Evolutionary conservation across 2,797 vertebrate genomes (phyloP).

Genomic region (Naso thynnoides): DNA sequence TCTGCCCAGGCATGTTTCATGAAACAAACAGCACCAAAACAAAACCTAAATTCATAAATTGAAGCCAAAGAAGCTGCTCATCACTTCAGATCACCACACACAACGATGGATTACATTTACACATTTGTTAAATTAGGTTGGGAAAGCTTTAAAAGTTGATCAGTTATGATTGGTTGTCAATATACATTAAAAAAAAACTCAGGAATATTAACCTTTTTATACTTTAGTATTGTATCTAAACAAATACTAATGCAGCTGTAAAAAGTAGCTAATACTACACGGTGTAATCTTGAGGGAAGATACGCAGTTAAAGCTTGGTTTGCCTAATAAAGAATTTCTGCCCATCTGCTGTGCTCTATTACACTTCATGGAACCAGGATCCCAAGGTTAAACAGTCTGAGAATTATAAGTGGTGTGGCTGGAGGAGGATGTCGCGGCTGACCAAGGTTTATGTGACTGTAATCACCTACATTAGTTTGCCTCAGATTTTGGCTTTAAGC

Average conservation of each 20-base stretch:
- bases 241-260: neutral
- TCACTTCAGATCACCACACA: conserved; percentile 7
- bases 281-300: conserved; percentile 20
- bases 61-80: conserved; percentile 2
- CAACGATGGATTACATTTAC: neutral
- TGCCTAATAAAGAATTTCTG: conserved; percentile 17
- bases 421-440: conserved; percentile 26
- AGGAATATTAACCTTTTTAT: neutral
- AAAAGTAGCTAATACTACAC: neutral
- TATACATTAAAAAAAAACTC: neutral
- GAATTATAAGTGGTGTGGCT: conserved; percentile 31
- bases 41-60: neutral
- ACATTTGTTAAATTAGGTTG: neutral
- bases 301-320: conserved; percentile 6
- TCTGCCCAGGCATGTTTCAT: neutral
- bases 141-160: conserved; percentile 6
- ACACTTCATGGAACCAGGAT: conserved; percentile 9
- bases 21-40: conserved; percentile 27
- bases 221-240: conserved; percentile 17
- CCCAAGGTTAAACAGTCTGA: conserved; percentile 38
- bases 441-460: conserved; percentile 31
- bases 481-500: conserved; percentile 28
- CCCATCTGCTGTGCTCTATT: conserved; percentile 18
- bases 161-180: conserved; percentile 28
- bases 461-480: conserved; percentile 38